phyloP scores from a whole-genome alignment of 2,888 invertebrate genomes.

The Malacosoma neustria region DNA sequence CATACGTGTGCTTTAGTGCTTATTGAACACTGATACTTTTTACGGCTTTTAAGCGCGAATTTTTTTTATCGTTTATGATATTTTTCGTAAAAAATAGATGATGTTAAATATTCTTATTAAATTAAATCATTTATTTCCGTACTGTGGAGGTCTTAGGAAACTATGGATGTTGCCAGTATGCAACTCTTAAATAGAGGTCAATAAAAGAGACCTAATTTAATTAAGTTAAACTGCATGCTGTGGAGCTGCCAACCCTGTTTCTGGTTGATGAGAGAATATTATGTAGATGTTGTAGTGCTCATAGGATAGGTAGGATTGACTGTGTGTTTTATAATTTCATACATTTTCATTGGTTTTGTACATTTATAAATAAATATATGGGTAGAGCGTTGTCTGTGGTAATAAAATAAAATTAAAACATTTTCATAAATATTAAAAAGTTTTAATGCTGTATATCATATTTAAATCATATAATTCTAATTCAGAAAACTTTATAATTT shows the following conservation, averaged over 20 bases:
- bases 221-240: conserved; percentile 1
- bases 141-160: neutral
- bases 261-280: conserved; percentile 46
- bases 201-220: too few relatives aligned
- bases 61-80: neutral
- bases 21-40: neutral
- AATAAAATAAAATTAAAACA: neutral
- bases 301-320: conserved; percentile 29
- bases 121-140: neutral
- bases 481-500: too few relatives aligned
- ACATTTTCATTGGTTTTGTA: conserved; percentile 34
- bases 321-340: conserved; percentile 41
- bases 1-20: neutral
- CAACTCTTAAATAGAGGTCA: too few relatives aligned
- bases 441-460: too few relatives aligned
- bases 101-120: neutral
- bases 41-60: neutral
- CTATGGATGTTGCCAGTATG: neutral
- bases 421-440: too few relatives aligned
- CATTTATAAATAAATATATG: conserved; percentile 19
- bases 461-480: too few relatives aligned
- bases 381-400: conserved; percentile 14
- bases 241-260: conserved; percentile 12
- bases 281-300: conserved; percentile 32
- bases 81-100: conserved; percentile 8